Evolutionary conservation across 2,888 invertebrate genomes (phyloP), one percentile per base, ranked within the genome.

Genomic region (Homarus gammarus): DNA sequence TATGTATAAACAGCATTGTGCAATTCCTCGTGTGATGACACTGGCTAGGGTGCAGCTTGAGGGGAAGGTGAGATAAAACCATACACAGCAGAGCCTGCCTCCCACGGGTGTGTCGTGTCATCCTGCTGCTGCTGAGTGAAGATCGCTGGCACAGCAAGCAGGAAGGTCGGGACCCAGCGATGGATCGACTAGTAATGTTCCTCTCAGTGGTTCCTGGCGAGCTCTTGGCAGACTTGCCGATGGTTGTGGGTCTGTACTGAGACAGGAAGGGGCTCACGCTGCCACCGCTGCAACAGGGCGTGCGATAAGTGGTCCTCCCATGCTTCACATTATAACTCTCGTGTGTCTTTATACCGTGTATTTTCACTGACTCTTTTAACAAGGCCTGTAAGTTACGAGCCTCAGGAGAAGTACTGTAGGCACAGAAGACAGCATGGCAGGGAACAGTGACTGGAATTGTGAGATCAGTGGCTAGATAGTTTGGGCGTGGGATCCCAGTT

Each of bases 361-460:
- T 27, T 51, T 44, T 40, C n/a, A 64, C 73, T 15, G 84, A 84
- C 61, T 84, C 84, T 61, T 64, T 75, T 40, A 84, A 75, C n/a
- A 56, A 51, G 40, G 84, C 84, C 64, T 77, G 84, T 27, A 84
- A 64, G 49, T 56, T 84, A n/a, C 73, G 64, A 36, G 87, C 75
- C 27, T 77, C 82, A 31, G 87, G 87, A 10, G 87, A 64, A 44
- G 81, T 87, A 49, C 87, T 87, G 49, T 87, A 87, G 31, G 87
- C 87, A 75, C 87, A 87, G 87, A 82, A 87, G 8, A 87, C 49
- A 2, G 73, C 82, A 75, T 87, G 87, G 64, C 87, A 87, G 10
- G 87, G 87, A 64, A 64, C 64, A 64, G 64, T 64, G 64, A 64
- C 27, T 27, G n/a, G 64, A 64, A 31, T 27, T 64, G 27, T 27